phyloP scores from a whole-genome alignment of 1,140 invertebrate species.

The Calliphora vicina region DNA sequence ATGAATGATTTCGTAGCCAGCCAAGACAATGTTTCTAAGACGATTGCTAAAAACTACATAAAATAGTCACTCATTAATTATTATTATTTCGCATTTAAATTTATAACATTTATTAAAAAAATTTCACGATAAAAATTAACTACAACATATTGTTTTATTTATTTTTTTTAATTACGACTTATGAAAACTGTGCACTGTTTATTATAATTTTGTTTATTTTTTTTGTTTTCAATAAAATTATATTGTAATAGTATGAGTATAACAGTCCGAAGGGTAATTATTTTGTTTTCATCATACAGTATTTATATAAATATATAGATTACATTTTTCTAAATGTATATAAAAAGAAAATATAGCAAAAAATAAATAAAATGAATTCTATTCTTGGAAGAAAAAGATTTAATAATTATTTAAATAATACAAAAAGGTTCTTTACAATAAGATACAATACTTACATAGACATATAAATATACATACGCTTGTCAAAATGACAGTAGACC shows the following conservation, averaged over 20 bases:
- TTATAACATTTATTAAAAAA: neutral
- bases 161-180: neutral
- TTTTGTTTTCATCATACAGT: neutral
- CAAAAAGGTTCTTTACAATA: constrained; percentile 20
- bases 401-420: constrained; percentile 7
- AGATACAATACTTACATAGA: constrained; percentile 22
- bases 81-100: neutral
- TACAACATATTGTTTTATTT: neutral
- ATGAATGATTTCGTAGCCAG: neutral
- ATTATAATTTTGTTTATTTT: constrained; percentile 1
- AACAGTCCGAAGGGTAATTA: neutral
- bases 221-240: neutral
- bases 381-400: constrained; percentile 13
- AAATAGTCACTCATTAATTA: too few relatives aligned
- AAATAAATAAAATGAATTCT: constrained; percentile 25
- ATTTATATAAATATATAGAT: neutral
- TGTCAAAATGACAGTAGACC: neutral
- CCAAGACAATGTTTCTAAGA: neutral
- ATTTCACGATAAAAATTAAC: neutral
- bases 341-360: neutral
- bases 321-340: neutral
- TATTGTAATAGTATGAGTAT: neutral
- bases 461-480: neutral
- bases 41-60: too few relatives aligned
- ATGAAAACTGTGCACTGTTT: neutral